Evolutionary conservation across 1,140 invertebrate genomes (phyloP).

Genomic region (Telenomus remus): DNA sequence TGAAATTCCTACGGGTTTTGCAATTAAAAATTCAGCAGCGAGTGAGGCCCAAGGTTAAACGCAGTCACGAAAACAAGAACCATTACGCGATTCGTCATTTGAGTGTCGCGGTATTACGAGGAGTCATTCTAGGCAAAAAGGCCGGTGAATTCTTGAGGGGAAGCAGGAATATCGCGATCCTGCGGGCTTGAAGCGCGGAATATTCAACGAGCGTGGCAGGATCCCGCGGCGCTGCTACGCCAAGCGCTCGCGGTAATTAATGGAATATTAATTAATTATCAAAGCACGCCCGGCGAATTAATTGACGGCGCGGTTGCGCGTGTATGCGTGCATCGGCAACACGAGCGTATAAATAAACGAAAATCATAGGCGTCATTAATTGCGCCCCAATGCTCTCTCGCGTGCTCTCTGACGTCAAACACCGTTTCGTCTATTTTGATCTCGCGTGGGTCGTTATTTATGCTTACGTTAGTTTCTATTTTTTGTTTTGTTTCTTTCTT

Average conservation of each 20-base stretch:
- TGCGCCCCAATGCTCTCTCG: slow-evolving; percentile 7
- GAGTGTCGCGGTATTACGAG: slow-evolving; percentile 21
- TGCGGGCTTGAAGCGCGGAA: slow-evolving; percentile 48
- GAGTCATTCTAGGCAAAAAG: slow-evolving; percentile 45
- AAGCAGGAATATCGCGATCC: slow-evolving; percentile 22
- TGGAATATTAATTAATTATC: slow-evolving; percentile 69
- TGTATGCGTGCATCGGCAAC: slow-evolving; percentile 2
- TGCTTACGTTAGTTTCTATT: no score
- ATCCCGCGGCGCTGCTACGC: slow-evolving; percentile 47
- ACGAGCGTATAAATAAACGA: no score
- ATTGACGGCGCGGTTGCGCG: slow-evolving; percentile 47
- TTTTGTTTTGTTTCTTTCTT: no score
- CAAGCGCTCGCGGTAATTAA: slow-evolving; percentile 63
- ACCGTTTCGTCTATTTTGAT: no score
- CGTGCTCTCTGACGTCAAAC: no score
- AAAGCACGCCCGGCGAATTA: slow-evolving; percentile 47
- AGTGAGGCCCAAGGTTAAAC: slow-evolving; percentile 43
- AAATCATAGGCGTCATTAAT: slow-evolving; percentile 43
- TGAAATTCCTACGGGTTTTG: slow-evolving; percentile 48
- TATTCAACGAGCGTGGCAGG: slow-evolving; percentile 52
- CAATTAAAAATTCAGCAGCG: slow-evolving; percentile 31
- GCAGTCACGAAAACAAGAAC: slow-evolving; percentile 54
- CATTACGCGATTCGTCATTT: slow-evolving; percentile 58
- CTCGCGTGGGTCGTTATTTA: slow-evolving; percentile 37
- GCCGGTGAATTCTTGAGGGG: slow-evolving; percentile 47